Base-by-base conservation (phyloP, 1,140 invertebrate genomes). In the Tribolium castaneum region DNA sequence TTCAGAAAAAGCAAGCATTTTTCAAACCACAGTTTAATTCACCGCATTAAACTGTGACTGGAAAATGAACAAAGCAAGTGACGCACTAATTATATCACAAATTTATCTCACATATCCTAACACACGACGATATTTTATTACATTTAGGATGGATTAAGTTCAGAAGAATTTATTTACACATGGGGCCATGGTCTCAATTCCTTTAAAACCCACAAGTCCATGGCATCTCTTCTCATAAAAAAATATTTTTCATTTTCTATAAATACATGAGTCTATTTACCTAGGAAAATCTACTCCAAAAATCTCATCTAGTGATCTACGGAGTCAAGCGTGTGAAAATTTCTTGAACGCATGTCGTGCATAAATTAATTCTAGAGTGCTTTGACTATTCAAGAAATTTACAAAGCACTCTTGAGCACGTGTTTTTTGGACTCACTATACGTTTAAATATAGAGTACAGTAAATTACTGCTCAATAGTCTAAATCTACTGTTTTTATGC, bases 51-150 rank as follows among this genome's bases (percentile, higher is more conserved):
- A 54, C 13, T n/a, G n/a, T 22, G 54, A 30, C 10, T 25, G 10
- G 25, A 59, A 59, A 59, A 22, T n/a, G 14, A 14, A 4, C 49
- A 1, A 12, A 50, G 1, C 49, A 66, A 66, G 16, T 6, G n/a
- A n/a, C n/a, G n/a, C 59, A 35, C 14, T 66, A 66, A 35, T 66
- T 39, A 66, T 66, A 66, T 66, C 30, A 66, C 59, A 66, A 66
- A 35, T 66, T 66, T 66, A 5, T 66, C 30, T 66, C n/a, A 14
- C n/a, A 25, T 35, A 39, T 66, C 45, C 25, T 35, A 4, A 10
- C 10, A 66, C 54, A 25, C 4, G 16, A 3, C 12, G 30, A 35
- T 39, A 66, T 12, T 34, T 66, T 22, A 66, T 66, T 66, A 66
- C 59, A 66, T 66, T 22, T 35, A 66, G 59, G 59, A 66, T 66